Base-by-base conservation (phyloP, 2,797 vertebrate genomes). In the Pantherophis alleghaniensis region DNA sequence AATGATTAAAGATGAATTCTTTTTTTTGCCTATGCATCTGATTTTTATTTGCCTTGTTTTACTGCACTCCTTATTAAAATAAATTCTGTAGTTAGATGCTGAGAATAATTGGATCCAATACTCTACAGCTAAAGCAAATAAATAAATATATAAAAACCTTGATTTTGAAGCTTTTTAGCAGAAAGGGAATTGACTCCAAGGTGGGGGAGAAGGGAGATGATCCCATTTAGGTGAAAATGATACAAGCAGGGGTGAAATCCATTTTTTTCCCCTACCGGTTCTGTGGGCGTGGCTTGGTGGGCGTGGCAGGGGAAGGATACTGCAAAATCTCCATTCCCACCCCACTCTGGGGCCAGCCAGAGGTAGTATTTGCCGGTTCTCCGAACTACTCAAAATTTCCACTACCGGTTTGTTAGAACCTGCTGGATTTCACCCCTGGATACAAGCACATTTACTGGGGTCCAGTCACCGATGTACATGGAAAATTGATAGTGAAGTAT, bases 61-160 rank as follows among this genome's bases (percentile, higher is more conserved):
- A 97, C 95, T 96, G 96, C 95, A 98, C 98, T 98, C 98, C 98
- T 97, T 98, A 98, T 98, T 98, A 98, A 98, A 98, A 98, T 97
- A 97, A 98, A 98, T 95, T 97, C 96, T 95, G 94, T 42, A 97
- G 98, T 98, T 97, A 97, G 97, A 97, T 98, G 95, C 96, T 96
- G 94, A 86, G 94, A 97, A 96, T 98, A 98, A 98, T 98, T 98
- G 97, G 97, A 98, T 97, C 96, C 97, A 97, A 96, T 97, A 96
- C 94, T 98, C 97, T 96, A 97, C 92, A 97, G 97, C 11, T 96
- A 95, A 94, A 20, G 97, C 96, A 95, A 97, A 96, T 95, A 53
- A 53, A 53, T 53, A 97, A 96, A 83, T 83, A 83, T 83, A 83
- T 83, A 83, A 96, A 93, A 61, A 94, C 97, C 97, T 94, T 91